A percentile compares a stretch with the other conserved stretches of the same genome.
Evolutionary conservation across 2,797 vertebrate species (phyloP).

Genomic region (Trematomus bernacchii): DNA sequence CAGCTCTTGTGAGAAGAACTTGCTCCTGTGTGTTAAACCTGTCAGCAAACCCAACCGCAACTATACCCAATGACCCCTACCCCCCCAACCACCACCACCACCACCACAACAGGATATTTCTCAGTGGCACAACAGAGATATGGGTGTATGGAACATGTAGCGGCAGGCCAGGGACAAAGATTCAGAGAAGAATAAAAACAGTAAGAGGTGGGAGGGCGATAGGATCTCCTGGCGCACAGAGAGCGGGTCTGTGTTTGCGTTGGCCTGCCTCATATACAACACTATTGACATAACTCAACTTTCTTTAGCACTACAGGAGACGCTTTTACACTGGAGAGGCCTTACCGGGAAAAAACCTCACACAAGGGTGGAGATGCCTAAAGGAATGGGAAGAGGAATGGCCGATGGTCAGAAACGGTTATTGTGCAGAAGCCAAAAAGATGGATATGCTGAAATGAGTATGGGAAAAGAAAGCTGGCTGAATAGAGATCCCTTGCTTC

Average conservation of each 20-base stretch:
- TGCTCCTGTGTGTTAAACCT: slow-evolving; percentile 41
- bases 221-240: slow-evolving; percentile 68
- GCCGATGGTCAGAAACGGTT: neutral
- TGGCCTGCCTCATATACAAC: slow-evolving; percentile 56
- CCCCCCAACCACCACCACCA: slow-evolving; percentile 2
- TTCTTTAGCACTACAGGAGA: slow-evolving; percentile 50
- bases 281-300: slow-evolving; percentile 50
- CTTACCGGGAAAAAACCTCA: slow-evolving; percentile 27
- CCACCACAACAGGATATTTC: slow-evolving; percentile 79
- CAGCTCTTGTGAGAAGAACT: slow-evolving; percentile 70
- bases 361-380: slow-evolving; percentile 35
- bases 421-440: neutral
- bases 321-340: slow-evolving; percentile 2
- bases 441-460: neutral
- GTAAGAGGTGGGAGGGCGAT: slow-evolving; percentile 69
- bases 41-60: slow-evolving; percentile 49
- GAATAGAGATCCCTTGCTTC: slow-evolving; percentile 6
- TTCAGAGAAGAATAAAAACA: slow-evolving; percentile 65
- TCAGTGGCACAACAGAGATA: slow-evolving; percentile 70
- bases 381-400: slow-evolving; percentile 7
- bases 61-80: neutral
- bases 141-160: slow-evolving; percentile 73
- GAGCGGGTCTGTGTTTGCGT: slow-evolving; percentile 67
- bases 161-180: slow-evolving; percentile 79
- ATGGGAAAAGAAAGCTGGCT: neutral